These are phyloP conservation scores for Ennomos fuscantarius DNA, from an alignment of 2,888 invertebrate genomes.

Conservation along the genomic window DNA sequence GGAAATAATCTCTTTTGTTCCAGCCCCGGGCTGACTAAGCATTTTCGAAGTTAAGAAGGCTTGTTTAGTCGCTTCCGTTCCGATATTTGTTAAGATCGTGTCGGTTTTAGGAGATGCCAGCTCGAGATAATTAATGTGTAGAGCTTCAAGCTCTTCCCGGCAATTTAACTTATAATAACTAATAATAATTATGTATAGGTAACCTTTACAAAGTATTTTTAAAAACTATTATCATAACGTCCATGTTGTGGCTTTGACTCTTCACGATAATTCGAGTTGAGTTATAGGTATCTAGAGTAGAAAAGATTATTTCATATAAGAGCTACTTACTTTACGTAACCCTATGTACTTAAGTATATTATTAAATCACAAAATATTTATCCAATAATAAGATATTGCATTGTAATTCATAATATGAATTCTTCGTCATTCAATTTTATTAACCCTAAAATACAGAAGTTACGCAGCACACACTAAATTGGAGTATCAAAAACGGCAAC, in stretches of 20 bases:
- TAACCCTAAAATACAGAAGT: no score
- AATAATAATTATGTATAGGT: constrained; percentile 48
- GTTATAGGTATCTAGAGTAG: no score
- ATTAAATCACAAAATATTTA: no score
- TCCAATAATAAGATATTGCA: no score
- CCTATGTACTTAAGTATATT: no score
- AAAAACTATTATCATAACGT: no score
- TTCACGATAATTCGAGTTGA: neutral
- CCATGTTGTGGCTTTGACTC: constrained; percentile 1
- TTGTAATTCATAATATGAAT: no score
- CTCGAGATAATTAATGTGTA: constrained; percentile 77
- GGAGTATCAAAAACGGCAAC: no score
- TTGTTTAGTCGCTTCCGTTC: constrained; percentile 71
- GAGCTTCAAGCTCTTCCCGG: constrained; percentile 55
- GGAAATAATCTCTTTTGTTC: constrained; percentile 70
- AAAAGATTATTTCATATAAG: no score
- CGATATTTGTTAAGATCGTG: constrained; percentile 78
- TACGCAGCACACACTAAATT: no score
- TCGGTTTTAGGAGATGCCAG: constrained; percentile 70
- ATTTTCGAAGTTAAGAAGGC: constrained; percentile 71
- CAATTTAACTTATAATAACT: constrained; percentile 70
- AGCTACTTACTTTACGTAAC: no score
- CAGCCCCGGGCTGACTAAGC: constrained; percentile 65
- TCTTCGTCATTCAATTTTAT: no score
- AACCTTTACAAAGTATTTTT: constrained; percentile 33